These are phyloP conservation scores for Phaedon cochleariae DNA, from an alignment of 2,888 invertebrate genomes.

Conservation along the genomic window DNA sequence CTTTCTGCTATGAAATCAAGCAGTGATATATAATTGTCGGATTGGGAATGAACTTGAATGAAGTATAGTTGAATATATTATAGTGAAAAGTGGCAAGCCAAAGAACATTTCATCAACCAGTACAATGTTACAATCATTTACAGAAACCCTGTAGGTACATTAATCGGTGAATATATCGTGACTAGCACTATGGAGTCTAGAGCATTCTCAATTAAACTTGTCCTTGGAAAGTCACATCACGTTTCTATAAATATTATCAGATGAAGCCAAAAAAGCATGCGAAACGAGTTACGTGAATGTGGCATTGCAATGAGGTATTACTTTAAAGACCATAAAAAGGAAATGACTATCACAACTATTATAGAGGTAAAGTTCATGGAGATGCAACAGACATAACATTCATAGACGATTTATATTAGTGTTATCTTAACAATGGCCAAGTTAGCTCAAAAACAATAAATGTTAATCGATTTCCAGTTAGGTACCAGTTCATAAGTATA, in stretches of 20 bases:
- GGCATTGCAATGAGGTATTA: background rate
- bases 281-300: constrained; percentile 2
- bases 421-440: too few relatives aligned
- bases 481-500: too few relatives aligned
- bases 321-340: background rate
- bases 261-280: constrained; percentile 6
- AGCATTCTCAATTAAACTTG: background rate
- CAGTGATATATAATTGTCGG: too few relatives aligned
- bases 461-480: too few relatives aligned
- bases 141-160: too few relatives aligned
- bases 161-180: background rate
- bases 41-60: too few relatives aligned
- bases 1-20: too few relatives aligned
- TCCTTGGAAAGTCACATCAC: constrained; percentile 16
- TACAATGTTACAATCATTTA: too few relatives aligned
- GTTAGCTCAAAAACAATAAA: too few relatives aligned
- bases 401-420: background rate
- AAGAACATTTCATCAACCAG: too few relatives aligned
- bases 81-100: too few relatives aligned
- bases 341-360: background rate
- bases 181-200: background rate
- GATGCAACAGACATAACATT: background rate
- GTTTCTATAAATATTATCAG: constrained; percentile 19
- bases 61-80: too few relatives aligned
- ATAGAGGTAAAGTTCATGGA: background rate